Evolutionary conservation across 2,113 vertebrate species (phyloP).

Genomic region (Eulemur rufifrons): DNA sequence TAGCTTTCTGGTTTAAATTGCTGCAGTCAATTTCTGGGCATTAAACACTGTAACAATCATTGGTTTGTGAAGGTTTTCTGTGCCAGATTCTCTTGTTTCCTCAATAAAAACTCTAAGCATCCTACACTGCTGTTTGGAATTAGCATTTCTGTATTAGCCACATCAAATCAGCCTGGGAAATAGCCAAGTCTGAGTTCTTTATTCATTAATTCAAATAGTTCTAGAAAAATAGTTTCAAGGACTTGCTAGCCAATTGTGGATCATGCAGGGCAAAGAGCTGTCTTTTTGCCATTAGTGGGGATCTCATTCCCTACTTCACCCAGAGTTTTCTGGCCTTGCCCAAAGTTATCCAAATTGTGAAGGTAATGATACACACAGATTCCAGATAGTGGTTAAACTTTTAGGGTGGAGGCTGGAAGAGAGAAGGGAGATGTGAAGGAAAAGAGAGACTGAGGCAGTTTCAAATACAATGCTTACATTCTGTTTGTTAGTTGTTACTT

Average conservation of each 20-base stretch:
- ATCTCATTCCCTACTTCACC: not conserved
- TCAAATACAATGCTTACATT: not conserved
- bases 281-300: not conserved
- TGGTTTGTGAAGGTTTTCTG: constrained; percentile 36
- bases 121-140: not conserved
- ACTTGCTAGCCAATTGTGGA: not conserved
- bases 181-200: not conserved
- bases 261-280: not conserved
- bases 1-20: constrained; percentile 39
- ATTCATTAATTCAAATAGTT: constrained; percentile 6
- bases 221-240: constrained; percentile 24
- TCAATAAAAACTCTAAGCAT: not conserved
- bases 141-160: constrained; percentile 39
- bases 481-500: not conserved
- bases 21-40: constrained; percentile 1
- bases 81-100: not conserved
- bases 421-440: not conserved
- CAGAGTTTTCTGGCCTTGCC: not conserved
- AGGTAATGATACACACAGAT: not conserved
- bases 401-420: not conserved
- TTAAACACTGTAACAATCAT: not conserved
- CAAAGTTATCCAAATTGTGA: not conserved
- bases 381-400: not conserved
- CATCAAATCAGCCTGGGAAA: constrained; percentile 24
- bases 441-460: not conserved